Conservation (phyloP, 2,113 vertebrate species). For the Passer domesticus region DNA sequence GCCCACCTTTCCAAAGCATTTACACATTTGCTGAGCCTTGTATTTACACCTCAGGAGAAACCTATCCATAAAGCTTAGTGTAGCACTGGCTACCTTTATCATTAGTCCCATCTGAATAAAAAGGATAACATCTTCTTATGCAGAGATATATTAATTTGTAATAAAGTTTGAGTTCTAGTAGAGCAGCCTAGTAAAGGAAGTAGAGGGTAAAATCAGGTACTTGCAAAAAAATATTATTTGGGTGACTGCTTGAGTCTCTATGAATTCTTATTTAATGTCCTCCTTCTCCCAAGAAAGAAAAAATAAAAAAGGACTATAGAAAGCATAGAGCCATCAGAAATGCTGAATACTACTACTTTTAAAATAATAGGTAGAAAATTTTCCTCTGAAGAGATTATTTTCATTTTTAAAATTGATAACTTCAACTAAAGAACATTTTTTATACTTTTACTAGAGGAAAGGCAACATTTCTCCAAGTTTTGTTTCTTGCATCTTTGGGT, state of each 20-base stretch:
- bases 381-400: background rate
- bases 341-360: background rate
- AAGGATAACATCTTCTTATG: background rate
- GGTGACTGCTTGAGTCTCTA: background rate
- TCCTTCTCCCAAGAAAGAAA: background rate
- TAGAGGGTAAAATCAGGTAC: background rate
- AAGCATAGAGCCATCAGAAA: background rate
- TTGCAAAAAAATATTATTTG: background rate
- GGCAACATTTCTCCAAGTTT: background rate
- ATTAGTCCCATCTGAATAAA: background rate
- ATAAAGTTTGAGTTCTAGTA: background rate
- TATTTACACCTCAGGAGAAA: background rate
- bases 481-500: background rate
- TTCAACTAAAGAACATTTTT: background rate
- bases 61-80: background rate
- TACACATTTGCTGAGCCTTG: background rate
- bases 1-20: background rate
- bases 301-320: background rate
- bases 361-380: background rate
- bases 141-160: background rate
- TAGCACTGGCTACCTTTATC: background rate
- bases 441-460: background rate
- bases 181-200: background rate
- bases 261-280: background rate
- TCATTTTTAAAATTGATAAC: background rate